Evolutionary conservation across 2,888 invertebrate species (phyloP).

Genomic region (Stenchaetothrips biformis): DNA sequence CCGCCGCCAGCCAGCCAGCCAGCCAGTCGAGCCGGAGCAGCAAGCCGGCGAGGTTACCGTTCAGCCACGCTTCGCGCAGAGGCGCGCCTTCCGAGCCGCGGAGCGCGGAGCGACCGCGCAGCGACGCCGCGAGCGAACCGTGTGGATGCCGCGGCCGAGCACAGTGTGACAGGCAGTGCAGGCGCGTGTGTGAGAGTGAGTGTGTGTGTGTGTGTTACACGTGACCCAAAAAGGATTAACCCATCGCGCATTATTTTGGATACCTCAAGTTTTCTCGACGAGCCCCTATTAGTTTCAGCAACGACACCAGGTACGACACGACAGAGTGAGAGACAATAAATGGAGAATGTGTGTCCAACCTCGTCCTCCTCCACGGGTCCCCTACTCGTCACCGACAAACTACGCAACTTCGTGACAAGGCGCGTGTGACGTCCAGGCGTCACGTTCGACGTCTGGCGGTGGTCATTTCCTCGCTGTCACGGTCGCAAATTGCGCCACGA

Average conservation of each 20-base stretch:
- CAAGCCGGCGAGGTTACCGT: not conserved
- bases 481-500: no score
- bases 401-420: not conserved
- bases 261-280: not conserved
- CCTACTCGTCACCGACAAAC: not conserved
- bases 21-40: conserved; percentile 2
- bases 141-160: not conserved
- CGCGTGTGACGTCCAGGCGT: no score
- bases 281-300: not conserved
- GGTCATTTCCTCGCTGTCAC: no score
- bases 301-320: not conserved
- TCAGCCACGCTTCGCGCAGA: not conserved
- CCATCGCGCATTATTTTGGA: not conserved
- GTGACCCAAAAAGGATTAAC: not conserved
- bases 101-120: not conserved
- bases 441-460: no score
- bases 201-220: not conserved
- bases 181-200: not conserved
- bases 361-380: not conserved
- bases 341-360: not conserved
- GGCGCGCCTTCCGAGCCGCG: not conserved
- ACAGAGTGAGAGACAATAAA: not conserved
- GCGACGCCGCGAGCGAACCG: not conserved
- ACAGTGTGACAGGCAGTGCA: not conserved
- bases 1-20: no score